Conservation (phyloP, 1,140 invertebrate species). For the Drosophila kohkoa region DNA sequence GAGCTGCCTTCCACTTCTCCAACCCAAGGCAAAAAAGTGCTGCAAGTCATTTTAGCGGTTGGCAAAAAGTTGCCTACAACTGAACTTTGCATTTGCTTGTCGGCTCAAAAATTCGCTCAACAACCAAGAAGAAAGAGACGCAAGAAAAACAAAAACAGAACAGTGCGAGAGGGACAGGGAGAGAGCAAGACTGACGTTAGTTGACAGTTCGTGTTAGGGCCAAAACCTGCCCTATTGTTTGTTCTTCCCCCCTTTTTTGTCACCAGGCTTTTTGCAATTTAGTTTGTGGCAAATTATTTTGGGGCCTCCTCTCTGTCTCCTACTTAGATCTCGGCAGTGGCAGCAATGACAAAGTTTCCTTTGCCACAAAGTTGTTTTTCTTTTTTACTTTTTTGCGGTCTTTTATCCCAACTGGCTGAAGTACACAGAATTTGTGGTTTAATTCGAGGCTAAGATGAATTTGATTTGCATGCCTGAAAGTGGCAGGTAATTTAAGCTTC, state of each 20-base stretch:
- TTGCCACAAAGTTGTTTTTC: slow-evolving; percentile 29
- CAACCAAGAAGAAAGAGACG: neutral
- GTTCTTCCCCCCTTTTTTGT: neutral
- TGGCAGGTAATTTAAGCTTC: slow-evolving; percentile 22
- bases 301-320: slow-evolving; percentile 2
- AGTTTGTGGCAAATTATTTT: slow-evolving; percentile 55
- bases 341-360: slow-evolving; percentile 42
- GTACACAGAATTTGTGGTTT: slow-evolving; percentile 38
- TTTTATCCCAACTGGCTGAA: slow-evolving; percentile 19
- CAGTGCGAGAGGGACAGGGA: neutral
- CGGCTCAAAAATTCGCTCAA: slow-evolving; percentile 44
- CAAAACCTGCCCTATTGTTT: slow-evolving; percentile 11
- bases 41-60: slow-evolving; percentile 75
- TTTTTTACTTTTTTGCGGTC: slow-evolving; percentile 10
- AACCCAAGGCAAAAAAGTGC: slow-evolving; percentile 49
- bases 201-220: slow-evolving; percentile 45
- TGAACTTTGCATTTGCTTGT: slow-evolving; percentile 70
- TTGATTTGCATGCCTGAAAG: slow-evolving; percentile 18
- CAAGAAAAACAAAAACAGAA: neutral
- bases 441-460: slow-evolving; percentile 24
- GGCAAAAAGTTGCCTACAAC: slow-evolving; percentile 65
- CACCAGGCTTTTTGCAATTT: slow-evolving; percentile 28
- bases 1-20: neutral
- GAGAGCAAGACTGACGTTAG: slow-evolving; percentile 26
- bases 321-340: slow-evolving; percentile 13